Evolutionary conservation across 2,888 invertebrate genomes (phyloP).

Genomic region (Dolichopus griseipennis): DNA sequence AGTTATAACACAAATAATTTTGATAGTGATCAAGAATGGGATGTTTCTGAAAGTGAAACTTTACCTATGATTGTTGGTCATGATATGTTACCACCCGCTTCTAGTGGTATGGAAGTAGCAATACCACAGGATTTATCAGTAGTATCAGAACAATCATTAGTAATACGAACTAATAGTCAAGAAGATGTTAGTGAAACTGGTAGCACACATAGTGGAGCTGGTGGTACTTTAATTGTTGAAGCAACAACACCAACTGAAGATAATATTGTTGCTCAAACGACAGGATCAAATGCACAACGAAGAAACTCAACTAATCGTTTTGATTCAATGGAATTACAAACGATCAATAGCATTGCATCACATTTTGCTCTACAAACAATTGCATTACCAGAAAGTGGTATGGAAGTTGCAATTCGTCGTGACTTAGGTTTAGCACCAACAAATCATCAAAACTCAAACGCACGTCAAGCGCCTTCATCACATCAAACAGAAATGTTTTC

Average conservation of each 20-base stretch:
- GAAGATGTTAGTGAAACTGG: slow-evolving; percentile 28
- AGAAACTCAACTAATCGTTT: neutral
- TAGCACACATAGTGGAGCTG: slow-evolving; percentile 29
- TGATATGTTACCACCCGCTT: slow-evolving; percentile 31
- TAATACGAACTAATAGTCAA: slow-evolving; percentile 34
- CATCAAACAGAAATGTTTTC: slow-evolving; percentile 40
- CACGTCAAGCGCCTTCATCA: neutral
- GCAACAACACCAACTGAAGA: slow-evolving; percentile 9
- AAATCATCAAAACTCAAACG: slow-evolving; percentile 20
- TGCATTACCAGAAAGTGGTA: slow-evolving; percentile 37
- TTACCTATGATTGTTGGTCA: slow-evolving; percentile 42
- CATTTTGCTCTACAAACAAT: slow-evolving; percentile 38
- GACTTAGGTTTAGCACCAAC: slow-evolving; percentile 33
- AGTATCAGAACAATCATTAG: slow-evolving; percentile 40
- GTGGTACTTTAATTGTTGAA: neutral
- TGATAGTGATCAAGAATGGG: slow-evolving; percentile 71
- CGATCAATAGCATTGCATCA: slow-evolving; percentile 23
- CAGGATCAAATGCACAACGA: neutral
- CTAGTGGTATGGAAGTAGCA: slow-evolving; percentile 41
- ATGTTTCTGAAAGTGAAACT: slow-evolving; percentile 55
- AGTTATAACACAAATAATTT: slow-evolving; percentile 50
- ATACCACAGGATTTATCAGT: slow-evolving; percentile 43
- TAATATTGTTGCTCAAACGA: neutral
- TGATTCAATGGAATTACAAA: slow-evolving; percentile 30
- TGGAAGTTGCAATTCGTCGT: slow-evolving; percentile 42